Evolutionary conservation across 2,888 invertebrate species (phyloP).

Genomic region (Ceramica pisi): DNA sequence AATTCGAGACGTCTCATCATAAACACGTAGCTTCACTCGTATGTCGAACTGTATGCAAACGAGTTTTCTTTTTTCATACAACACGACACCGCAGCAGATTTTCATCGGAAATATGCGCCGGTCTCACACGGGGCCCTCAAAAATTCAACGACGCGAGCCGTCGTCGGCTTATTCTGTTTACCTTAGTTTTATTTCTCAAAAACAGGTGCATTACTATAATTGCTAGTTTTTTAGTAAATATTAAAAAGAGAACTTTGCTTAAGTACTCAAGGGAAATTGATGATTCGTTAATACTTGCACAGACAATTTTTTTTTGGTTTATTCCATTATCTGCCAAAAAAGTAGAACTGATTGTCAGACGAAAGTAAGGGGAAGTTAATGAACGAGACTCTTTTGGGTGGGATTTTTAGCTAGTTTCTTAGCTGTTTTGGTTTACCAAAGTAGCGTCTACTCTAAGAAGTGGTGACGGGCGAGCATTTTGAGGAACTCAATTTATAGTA

Average conservation of each 20-base stretch:
- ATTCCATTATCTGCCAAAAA: too few relatives aligned
- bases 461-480: too few relatives aligned
- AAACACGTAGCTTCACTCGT: constrained; percentile 57
- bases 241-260: background rate
- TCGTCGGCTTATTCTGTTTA: constrained; percentile 76
- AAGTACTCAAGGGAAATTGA: constrained; percentile 20
- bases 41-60: constrained; percentile 69
- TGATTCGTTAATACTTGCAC: background rate
- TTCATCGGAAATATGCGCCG: constrained; percentile 83
- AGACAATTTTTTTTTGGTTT: background rate
- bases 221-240: constrained; percentile 38
- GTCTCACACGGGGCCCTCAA: constrained; percentile 84
- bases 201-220: constrained; percentile 60
- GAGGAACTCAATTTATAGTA: too few relatives aligned
- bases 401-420: background rate
- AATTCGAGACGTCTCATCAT: constrained; percentile 47
- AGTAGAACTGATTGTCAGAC: too few relatives aligned
- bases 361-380: too few relatives aligned
- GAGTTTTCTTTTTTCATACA: constrained; percentile 80
- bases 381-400: background rate
- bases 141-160: constrained; percentile 83
- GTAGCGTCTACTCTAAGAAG: too few relatives aligned
- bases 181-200: constrained; percentile 47
- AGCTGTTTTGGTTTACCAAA: too few relatives aligned
- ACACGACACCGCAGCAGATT: constrained; percentile 79